Base-by-base conservation (phyloP, 2,113 vertebrate species). In the Hippocampus abdominalis region DNA sequence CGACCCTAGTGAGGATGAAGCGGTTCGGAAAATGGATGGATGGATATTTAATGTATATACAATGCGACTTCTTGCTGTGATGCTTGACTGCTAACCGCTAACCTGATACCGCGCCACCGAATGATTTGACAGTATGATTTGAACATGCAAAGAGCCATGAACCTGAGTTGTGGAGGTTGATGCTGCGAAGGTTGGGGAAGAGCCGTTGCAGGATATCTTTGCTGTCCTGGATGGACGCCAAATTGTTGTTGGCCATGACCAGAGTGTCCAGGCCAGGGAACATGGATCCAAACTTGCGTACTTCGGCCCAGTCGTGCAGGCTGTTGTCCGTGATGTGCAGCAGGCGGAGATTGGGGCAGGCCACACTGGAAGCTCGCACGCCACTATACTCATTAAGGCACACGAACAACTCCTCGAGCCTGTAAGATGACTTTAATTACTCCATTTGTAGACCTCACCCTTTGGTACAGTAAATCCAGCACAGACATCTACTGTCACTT, bases 111-210 rank as follows among this genome's bases (percentile, higher is more conserved):
- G 5, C 7, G 32, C 32, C 32, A 36, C 32, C 32, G 5, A 36
- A 36, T 36, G 32, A 36, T 36, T 36, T 36, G 32, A 11, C 46
- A 18, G 13, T 48, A 49, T 65, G 8, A 46, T 51, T 42, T 15
- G n/a, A 62, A 23, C 44, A 25, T 10, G 59, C 40, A 68, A 15
- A 63, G 0, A 65, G 46, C 7, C 20, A 56, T 88, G 92, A 49
- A 98, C 97, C 97, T 90, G 96, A 95, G 88, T 98, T 98, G 89
- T 98, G 93, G 85, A 99, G 93, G 86, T 97, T 99, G 90, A 99
- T 94, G 85, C 94, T 95, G 61, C 96, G 92, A 23, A 99, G 89
- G 75, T 95, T 95, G 76, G 95, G 95, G 80, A 99, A 99, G 12
- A 98, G 92, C 57, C 94, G 89, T 11, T 87, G 87, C 66, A 99